Conservation (phyloP, 1,140 invertebrate species). For the Apis laboriosa region DNA sequence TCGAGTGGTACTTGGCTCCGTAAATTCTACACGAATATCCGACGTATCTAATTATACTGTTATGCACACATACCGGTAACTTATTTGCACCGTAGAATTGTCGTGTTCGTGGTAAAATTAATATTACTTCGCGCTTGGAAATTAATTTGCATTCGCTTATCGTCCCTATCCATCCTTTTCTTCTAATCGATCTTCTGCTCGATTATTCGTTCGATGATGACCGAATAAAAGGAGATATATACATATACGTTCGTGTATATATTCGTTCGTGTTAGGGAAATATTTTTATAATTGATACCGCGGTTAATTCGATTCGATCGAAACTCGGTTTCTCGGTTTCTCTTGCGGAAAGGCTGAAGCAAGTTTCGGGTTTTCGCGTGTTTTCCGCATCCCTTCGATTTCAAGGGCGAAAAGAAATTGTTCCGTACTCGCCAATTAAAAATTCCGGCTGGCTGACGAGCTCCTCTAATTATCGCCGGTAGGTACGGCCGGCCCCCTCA, state of each 20-base stretch:
- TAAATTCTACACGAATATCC: not conserved
- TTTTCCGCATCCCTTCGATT: not conserved
- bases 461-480: constrained; percentile 60
- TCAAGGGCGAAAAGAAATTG: constrained; percentile 12
- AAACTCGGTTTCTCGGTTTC: constrained; percentile 25
- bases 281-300: no score
- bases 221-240: no score
- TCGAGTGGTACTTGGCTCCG: not conserved
- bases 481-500: constrained; percentile 29
- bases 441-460: constrained; percentile 52
- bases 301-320: constrained; percentile 12
- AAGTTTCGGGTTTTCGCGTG: constrained; percentile 9
- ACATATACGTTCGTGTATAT: no score
- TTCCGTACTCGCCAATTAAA: constrained; percentile 61
- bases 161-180: not conserved
- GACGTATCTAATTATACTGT: not conserved
- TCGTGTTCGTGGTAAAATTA: not conserved
- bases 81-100: not conserved
- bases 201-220: no score
- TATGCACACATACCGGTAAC: not conserved
- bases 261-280: no score
- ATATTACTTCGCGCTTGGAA: not conserved
- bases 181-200: no score
- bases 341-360: constrained; percentile 9
- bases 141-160: not conserved